Conservation (phyloP, 1,140 invertebrate species). For the Drosophila dunni region DNA sequence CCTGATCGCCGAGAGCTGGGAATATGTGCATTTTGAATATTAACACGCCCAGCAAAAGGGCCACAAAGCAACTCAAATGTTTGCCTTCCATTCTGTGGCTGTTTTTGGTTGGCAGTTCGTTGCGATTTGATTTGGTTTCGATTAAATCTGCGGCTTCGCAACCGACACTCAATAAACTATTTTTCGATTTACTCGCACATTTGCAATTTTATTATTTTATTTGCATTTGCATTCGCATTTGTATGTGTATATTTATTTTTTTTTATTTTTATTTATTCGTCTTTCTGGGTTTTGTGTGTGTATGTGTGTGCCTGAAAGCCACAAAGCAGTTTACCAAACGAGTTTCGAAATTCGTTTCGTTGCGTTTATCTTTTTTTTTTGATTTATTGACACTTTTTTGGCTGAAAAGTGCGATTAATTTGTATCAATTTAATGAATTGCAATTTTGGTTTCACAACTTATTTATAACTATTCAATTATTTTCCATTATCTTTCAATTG, state of each 20-base stretch:
- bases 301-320: conserved; percentile 39
- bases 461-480: conserved; percentile 32
- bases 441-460: conserved; percentile 34
- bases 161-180: conserved; percentile 49
- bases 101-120: conserved; percentile 30
- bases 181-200: conserved; percentile 47
- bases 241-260: conserved; percentile 28
- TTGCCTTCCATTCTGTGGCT: conserved; percentile 69
- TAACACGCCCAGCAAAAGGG: conserved; percentile 72
- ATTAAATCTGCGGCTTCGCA: conserved; percentile 47
- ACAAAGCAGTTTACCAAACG: conserved; percentile 53
- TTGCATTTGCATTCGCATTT: conserved; percentile 18
- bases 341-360: conserved; percentile 34
- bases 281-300: conserved; percentile 33
- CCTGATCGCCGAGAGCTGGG: conserved; percentile 87
- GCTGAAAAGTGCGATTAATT: conserved; percentile 18
- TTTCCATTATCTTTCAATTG: conserved; percentile 1
- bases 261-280: conserved; percentile 15
- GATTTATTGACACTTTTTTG: conserved; percentile 53
- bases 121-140: conserved; percentile 40
- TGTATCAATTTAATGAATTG: conserved; percentile 34
- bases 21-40: conserved; percentile 77
- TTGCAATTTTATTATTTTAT: conserved; percentile 37
- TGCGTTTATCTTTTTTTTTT: conserved; percentile 17
- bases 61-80: conserved; percentile 68